These are phyloP conservation scores for Odontocerum albicorne DNA, from an alignment of 2,888 invertebrate species.

Conservation along the genomic window DNA sequence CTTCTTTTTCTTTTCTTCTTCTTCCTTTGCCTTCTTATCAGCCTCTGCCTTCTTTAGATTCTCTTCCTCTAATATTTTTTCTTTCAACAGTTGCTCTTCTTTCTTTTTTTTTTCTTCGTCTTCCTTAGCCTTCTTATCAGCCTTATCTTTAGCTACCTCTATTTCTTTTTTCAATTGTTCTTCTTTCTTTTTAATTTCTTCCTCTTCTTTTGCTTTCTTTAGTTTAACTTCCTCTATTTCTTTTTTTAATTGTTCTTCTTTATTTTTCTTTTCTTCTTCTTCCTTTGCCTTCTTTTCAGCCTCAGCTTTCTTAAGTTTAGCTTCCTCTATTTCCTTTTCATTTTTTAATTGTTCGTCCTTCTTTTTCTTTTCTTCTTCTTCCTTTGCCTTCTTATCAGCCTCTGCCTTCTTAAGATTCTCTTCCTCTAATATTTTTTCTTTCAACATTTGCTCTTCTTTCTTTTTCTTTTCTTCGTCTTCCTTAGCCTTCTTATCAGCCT, in stretches of 20 bases:
- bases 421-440: neutral
- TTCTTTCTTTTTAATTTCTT: too few species aligned
- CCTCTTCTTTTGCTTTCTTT: slow-evolving; percentile 29
- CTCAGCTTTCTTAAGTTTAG: slow-evolving; percentile 5
- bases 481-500: slow-evolving; percentile 29
- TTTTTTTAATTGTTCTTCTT: slow-evolving; percentile 20
- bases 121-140: slow-evolving; percentile 28
- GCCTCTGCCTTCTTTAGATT: slow-evolving; percentile 9
- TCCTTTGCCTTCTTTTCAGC: slow-evolving; percentile 12
- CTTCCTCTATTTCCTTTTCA: too few species aligned
- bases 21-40: slow-evolving; percentile 23
- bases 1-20: slow-evolving; percentile 24
- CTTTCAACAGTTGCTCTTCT: slow-evolving; percentile 27
- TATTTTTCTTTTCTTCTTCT: slow-evolving; percentile 7
- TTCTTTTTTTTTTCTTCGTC: slow-evolving; percentile 35
- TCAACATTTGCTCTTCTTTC: slow-evolving; percentile 7
- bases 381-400: slow-evolving; percentile 46
- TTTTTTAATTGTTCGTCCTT: too few species aligned
- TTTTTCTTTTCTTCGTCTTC: slow-evolving; percentile 26
- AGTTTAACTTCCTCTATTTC: slow-evolving; percentile 21
- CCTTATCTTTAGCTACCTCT: slow-evolving; percentile 26
- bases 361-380: neutral
- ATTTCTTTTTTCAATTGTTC: slow-evolving; percentile 34
- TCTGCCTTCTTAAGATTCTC: slow-evolving; percentile 35
- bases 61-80: slow-evolving; percentile 31